phyloP scores from a whole-genome alignment of 2,113 vertebrate species.

The Nicator chloris region DNA sequence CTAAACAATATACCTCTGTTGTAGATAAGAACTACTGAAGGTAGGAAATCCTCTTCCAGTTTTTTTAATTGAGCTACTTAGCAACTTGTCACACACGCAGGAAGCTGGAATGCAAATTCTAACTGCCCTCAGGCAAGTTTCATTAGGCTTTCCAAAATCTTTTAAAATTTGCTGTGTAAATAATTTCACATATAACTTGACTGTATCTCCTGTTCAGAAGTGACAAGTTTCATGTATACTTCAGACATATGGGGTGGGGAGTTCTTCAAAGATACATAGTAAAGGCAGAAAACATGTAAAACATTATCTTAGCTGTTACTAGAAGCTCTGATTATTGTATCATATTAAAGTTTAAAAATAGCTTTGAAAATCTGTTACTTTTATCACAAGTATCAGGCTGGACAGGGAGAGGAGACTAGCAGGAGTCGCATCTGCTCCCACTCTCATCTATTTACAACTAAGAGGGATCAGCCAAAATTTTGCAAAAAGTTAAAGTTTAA shows the following conservation, averaged over 20 bases:
- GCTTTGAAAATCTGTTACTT: background rate
- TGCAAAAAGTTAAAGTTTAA: background rate
- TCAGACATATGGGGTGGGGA: background rate
- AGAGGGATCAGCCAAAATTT: background rate
- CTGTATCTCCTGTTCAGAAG: background rate
- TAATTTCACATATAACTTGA: conserved; percentile 13
- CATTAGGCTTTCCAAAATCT: conserved; percentile 27
- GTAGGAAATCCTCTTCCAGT: background rate
- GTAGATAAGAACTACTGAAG: background rate
- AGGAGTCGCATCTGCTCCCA: background rate
- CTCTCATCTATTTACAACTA: background rate
- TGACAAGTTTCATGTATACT: background rate
- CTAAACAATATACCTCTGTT: background rate
- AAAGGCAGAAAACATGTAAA: background rate
- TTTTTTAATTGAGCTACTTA: background rate
- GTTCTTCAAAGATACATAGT: background rate
- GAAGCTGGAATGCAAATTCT: conserved; percentile 18
- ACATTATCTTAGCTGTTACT: background rate
- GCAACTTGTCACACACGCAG: background rate
- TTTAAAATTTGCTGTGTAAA: conserved; percentile 40
- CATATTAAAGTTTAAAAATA: background rate
- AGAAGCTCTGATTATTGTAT: background rate
- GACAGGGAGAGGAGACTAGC: background rate
- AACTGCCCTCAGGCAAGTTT: conserved; percentile 14
- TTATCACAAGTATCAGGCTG: background rate